Evolutionary conservation across 1,140 invertebrate genomes (phyloP).

Genomic region (Copidosoma floridanum): DNA sequence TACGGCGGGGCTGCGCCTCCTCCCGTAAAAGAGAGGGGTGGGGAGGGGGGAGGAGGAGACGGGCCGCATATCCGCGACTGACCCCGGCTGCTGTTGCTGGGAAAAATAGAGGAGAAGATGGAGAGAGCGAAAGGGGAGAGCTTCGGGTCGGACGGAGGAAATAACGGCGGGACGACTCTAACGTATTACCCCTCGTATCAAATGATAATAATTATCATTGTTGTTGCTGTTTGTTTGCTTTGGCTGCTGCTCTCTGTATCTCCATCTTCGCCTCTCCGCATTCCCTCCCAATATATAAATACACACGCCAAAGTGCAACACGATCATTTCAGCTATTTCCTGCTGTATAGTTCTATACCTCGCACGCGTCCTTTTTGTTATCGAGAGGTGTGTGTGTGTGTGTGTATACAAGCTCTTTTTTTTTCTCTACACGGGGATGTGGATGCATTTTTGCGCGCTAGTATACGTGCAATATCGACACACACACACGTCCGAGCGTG

Average conservation of each 20-base stretch:
- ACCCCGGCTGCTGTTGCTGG: too few relatives aligned
- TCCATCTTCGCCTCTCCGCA: conserved; percentile 10
- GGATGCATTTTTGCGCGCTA: neutral
- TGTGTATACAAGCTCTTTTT: too few relatives aligned
- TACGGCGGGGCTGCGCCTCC: conserved; percentile 32
- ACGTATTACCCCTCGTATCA: conserved; percentile 49
- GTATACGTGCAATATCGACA: neutral
- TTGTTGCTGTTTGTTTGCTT: conserved; percentile 58
- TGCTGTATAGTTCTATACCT: too few relatives aligned
- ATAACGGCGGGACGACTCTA: conserved; percentile 33
- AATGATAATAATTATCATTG: conserved; percentile 57
- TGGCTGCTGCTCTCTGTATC: conserved; percentile 31
- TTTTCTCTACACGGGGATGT: neutral
- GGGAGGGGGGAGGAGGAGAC: neutral
- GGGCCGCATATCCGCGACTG: neutral
- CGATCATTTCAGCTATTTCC: too few relatives aligned
- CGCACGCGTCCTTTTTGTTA: neutral
- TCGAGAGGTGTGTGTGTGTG: neutral
- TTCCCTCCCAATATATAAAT: too few relatives aligned
- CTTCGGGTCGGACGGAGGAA: conserved; percentile 8
- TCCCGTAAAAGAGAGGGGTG: neutral
- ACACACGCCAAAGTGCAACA: too few relatives aligned
- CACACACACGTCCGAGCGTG: conserved; percentile 2
- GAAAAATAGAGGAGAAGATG: conserved; percentile 19
- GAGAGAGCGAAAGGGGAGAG: conserved; percentile 24